phyloP scores from a whole-genome alignment of 2,888 invertebrate species.

The Tenthredo distinguenda region DNA sequence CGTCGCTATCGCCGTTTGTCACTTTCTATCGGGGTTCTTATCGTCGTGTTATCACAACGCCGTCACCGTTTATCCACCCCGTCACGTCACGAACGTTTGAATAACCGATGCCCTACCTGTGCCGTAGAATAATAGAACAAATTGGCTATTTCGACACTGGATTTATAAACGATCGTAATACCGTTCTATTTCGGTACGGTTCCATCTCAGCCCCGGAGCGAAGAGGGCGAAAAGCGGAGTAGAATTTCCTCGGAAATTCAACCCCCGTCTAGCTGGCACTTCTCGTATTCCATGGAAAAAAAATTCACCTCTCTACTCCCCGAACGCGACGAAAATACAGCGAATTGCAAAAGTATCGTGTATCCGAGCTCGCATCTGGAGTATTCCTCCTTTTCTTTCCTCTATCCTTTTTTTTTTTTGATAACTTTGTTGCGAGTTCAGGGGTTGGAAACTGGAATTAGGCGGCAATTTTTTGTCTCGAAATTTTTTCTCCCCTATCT shows the following conservation, averaged over 20 bases:
- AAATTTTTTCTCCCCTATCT: no score
- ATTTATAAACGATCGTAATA: neutral
- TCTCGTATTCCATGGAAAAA: neutral
- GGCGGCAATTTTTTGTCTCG: no score
- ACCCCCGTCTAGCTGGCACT: neutral
- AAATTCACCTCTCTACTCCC: neutral
- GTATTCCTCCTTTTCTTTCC: no score
- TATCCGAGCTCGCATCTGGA: neutral
- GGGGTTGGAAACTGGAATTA: no score
- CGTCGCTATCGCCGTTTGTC: conserved; percentile 51
- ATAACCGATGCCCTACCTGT: neutral
- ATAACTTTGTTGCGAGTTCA: neutral
- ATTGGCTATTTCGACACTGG: neutral
- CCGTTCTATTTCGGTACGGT: neutral
- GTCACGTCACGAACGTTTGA: conserved; percentile 10
- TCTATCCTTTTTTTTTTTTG: neutral
- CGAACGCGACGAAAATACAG: neutral
- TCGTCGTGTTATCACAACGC: conserved; percentile 24
- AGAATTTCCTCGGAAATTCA: neutral
- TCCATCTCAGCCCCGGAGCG: neutral
- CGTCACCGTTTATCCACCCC: conserved; percentile 31
- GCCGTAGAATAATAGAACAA: neutral
- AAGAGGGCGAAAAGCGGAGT: neutral
- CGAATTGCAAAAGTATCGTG: neutral
- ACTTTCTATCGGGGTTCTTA: conserved; percentile 13